Base-by-base conservation (phyloP, 2,797 vertebrate species). In the Mormyrus proboscirostris region DNA sequence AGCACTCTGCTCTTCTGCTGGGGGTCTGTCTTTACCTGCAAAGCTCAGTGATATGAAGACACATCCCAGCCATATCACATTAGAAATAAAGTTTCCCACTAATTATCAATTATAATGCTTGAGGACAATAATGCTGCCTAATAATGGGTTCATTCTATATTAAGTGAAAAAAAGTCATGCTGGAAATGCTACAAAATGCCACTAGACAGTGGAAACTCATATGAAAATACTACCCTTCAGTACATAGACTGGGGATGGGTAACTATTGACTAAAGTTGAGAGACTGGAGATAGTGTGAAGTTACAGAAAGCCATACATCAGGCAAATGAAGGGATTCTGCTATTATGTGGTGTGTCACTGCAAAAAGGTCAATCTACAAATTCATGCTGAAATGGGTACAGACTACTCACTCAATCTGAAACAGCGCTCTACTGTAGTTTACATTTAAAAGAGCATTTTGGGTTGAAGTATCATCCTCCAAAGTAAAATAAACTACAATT, bases 1-100 rank as follows among this genome's bases (percentile, higher is more conserved):
- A 51, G 88, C 89, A 69, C 50, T 51, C 22, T n/a, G 88, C 57
- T 84, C 83, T 84, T 88, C 88, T 84, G 41, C 79, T n/a, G 25
- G 29, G 59, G 84, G 82, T 90, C 49, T 89, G 82, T 19, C 12
- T 79, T 44, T 86, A 16, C n/a, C 62, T 62, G 41, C 22, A 65
- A 85, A 73, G 88, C 89, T 89, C 91, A 89, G 73, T 73, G 86
- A 88, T 9, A 38, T 83, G 88, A 87, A 65, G 57, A 85, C 88
- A 65, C 86, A 88, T 90, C 59, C 38, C 6, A 0, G 16, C 73
- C 14, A 79, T 79, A 79, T 41, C 73, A 44, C 73, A 16, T 76
- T 16, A 44, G 7, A 41, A 79, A 79, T 79, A 44, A 76, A 76
- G 83, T 90, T 89, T 73, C 69, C 76, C 47, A 51, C 69, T 90